phyloP scores from a whole-genome alignment of 2,888 invertebrate genomes.

The Latrodectus hesperus region DNA sequence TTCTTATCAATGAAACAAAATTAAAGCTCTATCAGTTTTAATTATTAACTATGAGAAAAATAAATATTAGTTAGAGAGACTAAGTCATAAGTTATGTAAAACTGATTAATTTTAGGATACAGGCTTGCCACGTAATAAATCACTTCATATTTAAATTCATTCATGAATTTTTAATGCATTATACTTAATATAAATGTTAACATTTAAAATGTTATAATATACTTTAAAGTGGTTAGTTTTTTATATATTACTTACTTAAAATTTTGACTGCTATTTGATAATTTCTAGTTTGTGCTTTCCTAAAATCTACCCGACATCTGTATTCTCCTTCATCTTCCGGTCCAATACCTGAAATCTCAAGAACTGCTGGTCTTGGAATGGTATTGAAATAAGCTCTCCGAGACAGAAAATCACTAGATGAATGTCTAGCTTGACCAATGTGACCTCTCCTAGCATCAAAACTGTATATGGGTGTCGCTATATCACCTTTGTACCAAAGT shows the following conservation, averaged over 20 bases:
- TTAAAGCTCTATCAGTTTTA: too few relatives aligned
- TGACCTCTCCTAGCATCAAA: constrained; percentile 66
- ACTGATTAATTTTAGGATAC: too few relatives aligned
- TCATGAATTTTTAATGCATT: too few relatives aligned
- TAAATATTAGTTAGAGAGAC: too few relatives aligned
- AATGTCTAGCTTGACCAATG: constrained; percentile 65
- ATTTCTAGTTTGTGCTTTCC: constrained; percentile 91
- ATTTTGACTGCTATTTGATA: constrained; percentile 92
- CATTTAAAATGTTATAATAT: too few relatives aligned
- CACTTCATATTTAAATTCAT: too few relatives aligned
- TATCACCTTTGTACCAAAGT: constrained; percentile 69
- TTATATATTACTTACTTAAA: constrained; percentile 84
- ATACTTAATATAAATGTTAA: too few relatives aligned
- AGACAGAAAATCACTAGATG: constrained; percentile 88
- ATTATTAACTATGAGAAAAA: too few relatives aligned
- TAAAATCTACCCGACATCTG: constrained; percentile 91
- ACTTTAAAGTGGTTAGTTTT: too few relatives aligned
- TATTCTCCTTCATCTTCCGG: constrained; percentile 92
- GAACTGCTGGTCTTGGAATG: constrained; percentile 76
- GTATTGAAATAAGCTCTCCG: constrained; percentile 88
- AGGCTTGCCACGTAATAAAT: too few relatives aligned
- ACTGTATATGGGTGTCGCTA: constrained; percentile 69
- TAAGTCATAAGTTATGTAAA: too few relatives aligned
- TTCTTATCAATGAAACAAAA: too few relatives aligned
- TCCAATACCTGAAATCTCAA: constrained; percentile 78